Percentiles rank a stretch among this genome's conserved stretches.
Evolutionary conservation across 2,888 invertebrate genomes (phyloP).

Genomic region (Drepanosiphum platanoidis): DNA sequence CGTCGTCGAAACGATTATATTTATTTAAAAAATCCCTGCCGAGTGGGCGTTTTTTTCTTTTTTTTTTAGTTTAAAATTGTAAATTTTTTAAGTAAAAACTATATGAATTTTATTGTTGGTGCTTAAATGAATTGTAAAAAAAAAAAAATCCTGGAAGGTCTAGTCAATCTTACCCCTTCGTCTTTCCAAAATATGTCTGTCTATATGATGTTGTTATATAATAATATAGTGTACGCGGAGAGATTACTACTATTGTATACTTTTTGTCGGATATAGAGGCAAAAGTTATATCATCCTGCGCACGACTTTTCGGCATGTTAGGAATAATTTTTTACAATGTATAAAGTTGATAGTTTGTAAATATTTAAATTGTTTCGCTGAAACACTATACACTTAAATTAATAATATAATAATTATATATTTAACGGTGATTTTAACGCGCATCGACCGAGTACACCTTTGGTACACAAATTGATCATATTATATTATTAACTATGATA

Average conservation of each 20-base stretch:
- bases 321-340: not conserved
- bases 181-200: constrained; percentile 19
- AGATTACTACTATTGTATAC: no score
- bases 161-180: constrained; percentile 50
- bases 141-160: constrained; percentile 35
- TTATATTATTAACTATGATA: not conserved
- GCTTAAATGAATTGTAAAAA: constrained; percentile 53
- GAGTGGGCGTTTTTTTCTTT: not conserved
- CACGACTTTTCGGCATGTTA: not conserved
- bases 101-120: constrained; percentile 48
- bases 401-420: not conserved
- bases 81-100: constrained; percentile 14
- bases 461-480: constrained; percentile 3
- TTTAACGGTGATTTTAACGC: not conserved
- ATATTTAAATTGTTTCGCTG: not conserved
- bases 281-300: not conserved
- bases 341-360: constrained; percentile 15
- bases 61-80: constrained; percentile 29
- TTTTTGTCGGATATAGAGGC: not conserved
- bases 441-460: not conserved
- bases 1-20: not conserved
- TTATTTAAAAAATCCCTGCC: constrained; percentile 7
- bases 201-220: no score
- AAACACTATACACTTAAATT: not conserved
- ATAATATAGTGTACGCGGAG: not conserved